Evolutionary conservation across 2,113 vertebrate species (phyloP), one percentile per base, ranked within the genome.

Genomic region (Penelope pileata): DNA sequence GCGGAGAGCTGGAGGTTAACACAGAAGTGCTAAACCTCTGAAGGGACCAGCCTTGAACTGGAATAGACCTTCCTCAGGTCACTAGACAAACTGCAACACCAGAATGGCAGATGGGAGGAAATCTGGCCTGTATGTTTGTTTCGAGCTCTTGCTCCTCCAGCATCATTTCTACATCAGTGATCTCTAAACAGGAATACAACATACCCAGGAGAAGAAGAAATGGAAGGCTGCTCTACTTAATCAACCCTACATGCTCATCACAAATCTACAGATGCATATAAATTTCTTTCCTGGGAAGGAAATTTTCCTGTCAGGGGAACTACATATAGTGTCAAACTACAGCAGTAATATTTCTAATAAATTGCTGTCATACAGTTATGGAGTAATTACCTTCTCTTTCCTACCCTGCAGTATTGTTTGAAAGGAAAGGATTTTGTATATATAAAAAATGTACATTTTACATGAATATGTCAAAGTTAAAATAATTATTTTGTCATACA

Each of bases 321-420:
- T 62, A 42, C 26, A 21, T 47, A 29, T 16, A 54, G 23, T 67
- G 50, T 78, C 0, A 34, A 81, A 94, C 60, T 90, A 43, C 34
- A 83, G 72, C 76, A 68, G 80, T 70, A 78, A 78, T 86, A 47
- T 67, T 90, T 70, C 83, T 83, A 83, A 93, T 88, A 63, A 90
- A 92, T 81, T 88, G 56, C 86, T 92, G 86, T 63, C 72, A 72
- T 51, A 36, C 17, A 23, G 15, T 88, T 88, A 59, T 9, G 26
- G 77, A 63, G 59, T 69, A 93, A 88, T 93, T 96, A 67, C 68
- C 50, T 90, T 88, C 79, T 74, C 63, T 81, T 90, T 77, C 59
- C 54, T 78, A 40, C 42, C 23, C 83, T 94, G 50, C 42, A 63
- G 50, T 59, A 59, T 29, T 66, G 13, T 63, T 83, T 81, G 83